Evolutionary conservation across 2,797 vertebrate species (phyloP).

Genomic region (Silurus lanzhouensis): DNA sequence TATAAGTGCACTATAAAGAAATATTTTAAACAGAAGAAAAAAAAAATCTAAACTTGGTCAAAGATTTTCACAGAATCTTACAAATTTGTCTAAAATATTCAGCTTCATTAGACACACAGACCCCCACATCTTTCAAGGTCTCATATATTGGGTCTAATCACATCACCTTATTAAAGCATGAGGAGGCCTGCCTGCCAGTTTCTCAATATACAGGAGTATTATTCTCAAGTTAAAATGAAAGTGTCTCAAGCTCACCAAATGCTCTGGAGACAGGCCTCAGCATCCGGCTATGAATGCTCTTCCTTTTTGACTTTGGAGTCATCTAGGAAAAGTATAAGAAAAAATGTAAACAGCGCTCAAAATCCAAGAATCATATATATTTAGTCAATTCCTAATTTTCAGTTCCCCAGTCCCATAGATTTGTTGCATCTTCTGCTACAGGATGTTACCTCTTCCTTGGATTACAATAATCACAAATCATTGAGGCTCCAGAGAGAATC

Average conservation of each 20-base stretch:
- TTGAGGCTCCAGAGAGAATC: background rate
- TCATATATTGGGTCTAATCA: background rate
- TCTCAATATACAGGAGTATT: background rate
- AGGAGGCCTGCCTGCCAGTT: background rate
- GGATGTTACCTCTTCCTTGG: background rate
- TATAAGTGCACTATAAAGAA: background rate
- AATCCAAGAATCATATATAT: no score
- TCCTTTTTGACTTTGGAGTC: conserved; percentile 97
- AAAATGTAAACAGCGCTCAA: no score
- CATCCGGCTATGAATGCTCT: conserved; percentile 98
- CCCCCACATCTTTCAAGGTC: background rate
- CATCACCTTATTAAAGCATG: background rate
- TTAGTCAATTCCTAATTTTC: background rate
- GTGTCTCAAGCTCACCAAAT: conserved; percentile 79
- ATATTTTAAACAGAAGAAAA: background rate
- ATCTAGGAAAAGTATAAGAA: conserved; percentile 73
- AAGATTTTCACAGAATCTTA: background rate
- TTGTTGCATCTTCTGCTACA: background rate
- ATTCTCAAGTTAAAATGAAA: background rate
- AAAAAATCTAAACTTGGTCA: background rate
- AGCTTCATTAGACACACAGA: background rate
- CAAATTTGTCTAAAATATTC: background rate
- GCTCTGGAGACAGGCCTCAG: conserved; percentile 95
- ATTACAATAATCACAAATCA: background rate
- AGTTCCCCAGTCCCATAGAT: background rate